These are phyloP conservation scores for Oxycera nigricornis DNA, from an alignment of 2,888 invertebrate genomes.

Conservation along the genomic window DNA sequence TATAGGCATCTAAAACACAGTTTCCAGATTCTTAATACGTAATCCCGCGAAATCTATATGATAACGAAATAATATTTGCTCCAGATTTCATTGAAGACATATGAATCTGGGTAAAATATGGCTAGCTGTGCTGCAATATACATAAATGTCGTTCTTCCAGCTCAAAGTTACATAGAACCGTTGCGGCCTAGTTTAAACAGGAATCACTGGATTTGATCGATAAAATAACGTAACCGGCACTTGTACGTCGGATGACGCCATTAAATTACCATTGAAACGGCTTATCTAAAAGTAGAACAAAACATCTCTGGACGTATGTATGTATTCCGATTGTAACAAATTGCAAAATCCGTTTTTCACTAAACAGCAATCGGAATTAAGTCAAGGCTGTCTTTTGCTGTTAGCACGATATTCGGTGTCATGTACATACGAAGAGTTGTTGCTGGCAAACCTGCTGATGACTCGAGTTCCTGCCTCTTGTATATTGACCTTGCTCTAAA, in stretches of 20 bases:
- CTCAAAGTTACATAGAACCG: not conserved
- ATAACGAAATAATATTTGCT: no score
- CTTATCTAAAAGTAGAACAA: not conserved
- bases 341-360: constrained; percentile 7
- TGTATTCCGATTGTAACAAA: not conserved
- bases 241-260: not conserved
- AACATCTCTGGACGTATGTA: not conserved
- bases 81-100: no score
- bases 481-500: not conserved
- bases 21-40: no score
- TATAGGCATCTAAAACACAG: no score
- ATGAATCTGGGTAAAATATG: no score
- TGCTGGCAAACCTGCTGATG: not conserved
- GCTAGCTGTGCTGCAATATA: no score
- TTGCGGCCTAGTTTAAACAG: constrained; percentile 6
- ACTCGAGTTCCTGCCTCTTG: not conserved
- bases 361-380: not conserved
- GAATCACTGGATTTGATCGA: constrained; percentile 6
- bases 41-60: no score
- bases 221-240: not conserved
- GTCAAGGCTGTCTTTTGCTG: constrained; percentile 2
- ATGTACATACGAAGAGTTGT: not conserved
- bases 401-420: not conserved
- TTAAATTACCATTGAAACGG: not conserved
- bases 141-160: not conserved